Percentiles rank a stretch among this genome's conserved stretches.
Conservation (phyloP, 2,113 vertebrate genomes). For the Festucalex cinctus region DNA sequence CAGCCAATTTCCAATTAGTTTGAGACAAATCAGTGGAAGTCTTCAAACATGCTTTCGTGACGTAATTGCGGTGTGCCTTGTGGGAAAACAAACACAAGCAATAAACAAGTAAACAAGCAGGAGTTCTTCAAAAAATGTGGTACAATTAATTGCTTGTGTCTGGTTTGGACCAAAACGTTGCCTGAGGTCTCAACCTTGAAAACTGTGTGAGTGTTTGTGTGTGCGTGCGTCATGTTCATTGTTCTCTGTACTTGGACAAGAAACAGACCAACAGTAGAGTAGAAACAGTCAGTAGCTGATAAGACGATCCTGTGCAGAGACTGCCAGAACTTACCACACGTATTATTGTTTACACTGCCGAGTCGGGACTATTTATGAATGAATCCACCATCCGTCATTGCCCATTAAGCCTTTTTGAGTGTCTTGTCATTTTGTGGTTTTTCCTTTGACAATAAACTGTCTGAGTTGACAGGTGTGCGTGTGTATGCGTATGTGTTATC, state of each 20-base stretch:
- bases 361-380: neutral
- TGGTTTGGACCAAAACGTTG: conserved; percentile 11
- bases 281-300: conserved; percentile 26
- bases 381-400: neutral
- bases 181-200: neutral
- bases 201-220: neutral
- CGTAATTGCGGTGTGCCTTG: conserved; percentile 1
- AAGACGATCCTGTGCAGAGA: conserved; percentile 21
- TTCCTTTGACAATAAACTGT: conserved; percentile 22
- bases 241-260: conserved; percentile 11
- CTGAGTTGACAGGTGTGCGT: conserved; percentile 30
- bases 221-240: conserved; percentile 9
- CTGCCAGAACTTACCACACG: neutral
- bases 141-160: conserved; percentile 1
- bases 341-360: neutral
- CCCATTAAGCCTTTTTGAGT: neutral
- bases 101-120: conserved; percentile 1
- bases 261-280: conserved; percentile 16
- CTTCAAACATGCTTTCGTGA: neutral
- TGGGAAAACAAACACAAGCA: conserved; percentile 1
- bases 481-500: conserved; percentile 41
- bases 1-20: too few species aligned
- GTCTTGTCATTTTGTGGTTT: conserved; percentile 3
- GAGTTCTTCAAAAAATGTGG: neutral
- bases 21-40: neutral